Conservation (phyloP, 2,797 vertebrate species). For the Bradypodion pumilum region DNA sequence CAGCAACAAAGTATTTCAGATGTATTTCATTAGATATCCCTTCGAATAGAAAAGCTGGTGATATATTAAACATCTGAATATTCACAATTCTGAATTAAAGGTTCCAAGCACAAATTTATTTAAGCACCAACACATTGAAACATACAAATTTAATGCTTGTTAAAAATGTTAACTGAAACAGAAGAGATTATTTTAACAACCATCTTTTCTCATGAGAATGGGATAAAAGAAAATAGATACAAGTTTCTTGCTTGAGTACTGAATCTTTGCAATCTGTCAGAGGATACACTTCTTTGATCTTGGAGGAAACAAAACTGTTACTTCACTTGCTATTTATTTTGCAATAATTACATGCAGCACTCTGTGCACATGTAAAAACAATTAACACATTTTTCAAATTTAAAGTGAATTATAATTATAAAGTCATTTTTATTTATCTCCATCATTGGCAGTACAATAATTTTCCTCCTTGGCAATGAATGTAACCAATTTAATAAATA, state of each 20-base stretch:
- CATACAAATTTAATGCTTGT: background rate
- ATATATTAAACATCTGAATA: background rate
- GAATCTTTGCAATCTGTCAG: background rate
- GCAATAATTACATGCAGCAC: background rate
- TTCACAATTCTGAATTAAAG: background rate
- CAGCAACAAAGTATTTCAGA: background rate
- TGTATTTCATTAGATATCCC: background rate
- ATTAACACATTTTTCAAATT: background rate
- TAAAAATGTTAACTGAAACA: conserved; percentile 1
- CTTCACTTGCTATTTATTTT: background rate
- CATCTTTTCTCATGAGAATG: background rate
- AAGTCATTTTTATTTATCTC: background rate
- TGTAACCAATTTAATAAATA: background rate
- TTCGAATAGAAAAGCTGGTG: background rate
- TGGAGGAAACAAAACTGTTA: background rate
- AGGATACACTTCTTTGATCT: background rate
- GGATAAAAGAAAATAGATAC: background rate
- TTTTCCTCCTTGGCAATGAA: background rate
- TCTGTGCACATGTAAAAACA: background rate
- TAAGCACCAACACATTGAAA: background rate
- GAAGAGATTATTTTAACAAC: background rate
- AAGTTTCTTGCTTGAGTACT: background rate
- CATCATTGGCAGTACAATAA: background rate
- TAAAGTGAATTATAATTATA: background rate
- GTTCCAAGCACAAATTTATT: background rate